Evolutionary conservation across 1,140 invertebrate species (phyloP).

Genomic region (Condylostylus longicornis): DNA sequence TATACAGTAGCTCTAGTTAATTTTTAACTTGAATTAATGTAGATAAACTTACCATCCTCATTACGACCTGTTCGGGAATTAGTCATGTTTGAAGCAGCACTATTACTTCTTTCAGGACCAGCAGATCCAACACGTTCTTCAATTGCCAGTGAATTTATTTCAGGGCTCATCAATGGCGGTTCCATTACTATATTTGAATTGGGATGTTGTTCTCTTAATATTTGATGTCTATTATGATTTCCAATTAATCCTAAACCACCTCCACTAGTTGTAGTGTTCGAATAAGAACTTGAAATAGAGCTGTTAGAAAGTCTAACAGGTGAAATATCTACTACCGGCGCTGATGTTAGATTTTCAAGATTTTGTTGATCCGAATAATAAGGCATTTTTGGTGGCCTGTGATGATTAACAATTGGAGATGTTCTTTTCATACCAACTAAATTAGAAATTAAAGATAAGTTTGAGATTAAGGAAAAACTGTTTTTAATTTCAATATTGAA

Average conservation of each 20-base stretch:
- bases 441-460: background rate
- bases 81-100: no score
- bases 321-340: no score
- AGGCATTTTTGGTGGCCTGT: slow-evolving; percentile 24
- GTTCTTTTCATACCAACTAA: slow-evolving; percentile 26
- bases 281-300: no score
- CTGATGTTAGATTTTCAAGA: no score
- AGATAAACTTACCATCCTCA: no score
- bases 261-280: slow-evolving; percentile 8
- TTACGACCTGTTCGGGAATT: no score
- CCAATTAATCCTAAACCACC: background rate
- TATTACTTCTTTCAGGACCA: no score
- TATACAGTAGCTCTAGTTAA: no score
- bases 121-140: slow-evolving; percentile 19
- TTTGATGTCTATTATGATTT: slow-evolving; percentile 16
- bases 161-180: slow-evolving; percentile 29
- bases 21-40: no score
- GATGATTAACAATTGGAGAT: slow-evolving; percentile 19
- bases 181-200: slow-evolving; percentile 17
- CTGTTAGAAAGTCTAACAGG: no score
- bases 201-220: slow-evolving; percentile 11
- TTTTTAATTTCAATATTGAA: no score
- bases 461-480: no score
- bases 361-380: slow-evolving; percentile 21
- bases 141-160: slow-evolving; percentile 27